Evolutionary conservation across 2,113 vertebrate genomes (phyloP), one percentile per base, ranked within the genome.

Genomic region (Galeopterus variegatus): DNA sequence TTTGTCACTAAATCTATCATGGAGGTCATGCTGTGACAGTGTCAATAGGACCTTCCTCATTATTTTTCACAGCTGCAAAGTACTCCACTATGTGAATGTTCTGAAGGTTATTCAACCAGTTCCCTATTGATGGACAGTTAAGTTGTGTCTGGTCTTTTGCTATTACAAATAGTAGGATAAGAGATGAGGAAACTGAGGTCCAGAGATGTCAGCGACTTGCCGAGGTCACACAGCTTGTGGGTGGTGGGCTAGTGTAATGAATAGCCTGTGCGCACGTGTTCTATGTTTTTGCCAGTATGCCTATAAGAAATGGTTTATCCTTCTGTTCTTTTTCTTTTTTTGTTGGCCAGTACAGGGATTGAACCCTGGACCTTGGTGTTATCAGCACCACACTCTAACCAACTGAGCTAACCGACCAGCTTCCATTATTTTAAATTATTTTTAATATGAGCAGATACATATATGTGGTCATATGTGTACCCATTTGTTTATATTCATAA

Each of bases 1-100:
- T 72, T 23, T 11, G 18, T 28, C 45, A 9, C 11, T 13, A 4
- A n/a, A 0, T 17, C 0, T 18, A 19, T 54, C n/a, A 2, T 4
- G 45, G n/a, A 8, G 48, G 2, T 21, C 33, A 0, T 8, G 1
- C 52, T 13, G 0, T 26, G 72, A 33, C n/a, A 8, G 26, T 24
- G 19, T 21, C 12, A n/a, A 50, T 0, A 62, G 52, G 33, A 3
- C n/a, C 36, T 2, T 21, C 24, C 67, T 36, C 3, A 7, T 56
- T 70, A 8, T 12, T 62, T 24, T 58, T 33, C 15, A 36, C 58
- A 15, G 79, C 36, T 0, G 8, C 28, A 24, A 12, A 1, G 6
- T 6, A 23, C 62, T 60, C 33, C 79, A 15, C 14, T 13, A 9
- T 2, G 17, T 19, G 26, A 36, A 21, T 10, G 24, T 31, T 36